Evolutionary conservation across 2,888 invertebrate genomes (phyloP).

Genomic region (Horisme vitalbata): DNA sequence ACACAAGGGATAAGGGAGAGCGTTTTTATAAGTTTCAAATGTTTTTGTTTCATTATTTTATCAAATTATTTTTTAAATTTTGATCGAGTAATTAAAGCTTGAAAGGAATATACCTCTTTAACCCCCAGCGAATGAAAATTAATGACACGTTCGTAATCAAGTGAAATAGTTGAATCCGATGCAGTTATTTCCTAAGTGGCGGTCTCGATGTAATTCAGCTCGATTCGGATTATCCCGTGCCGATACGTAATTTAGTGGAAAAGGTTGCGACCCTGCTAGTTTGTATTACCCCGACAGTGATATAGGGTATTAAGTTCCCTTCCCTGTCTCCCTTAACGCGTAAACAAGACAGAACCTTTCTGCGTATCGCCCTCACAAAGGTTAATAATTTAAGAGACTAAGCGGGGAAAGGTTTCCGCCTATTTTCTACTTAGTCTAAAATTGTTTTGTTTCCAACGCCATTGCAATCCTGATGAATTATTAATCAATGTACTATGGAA

Average conservation of each 20-base stretch:
- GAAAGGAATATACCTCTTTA: background rate
- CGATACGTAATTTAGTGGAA: constrained; percentile 82
- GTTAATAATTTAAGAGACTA: constrained; percentile 81
- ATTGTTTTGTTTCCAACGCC: constrained; percentile 66
- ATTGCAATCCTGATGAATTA: constrained; percentile 56
- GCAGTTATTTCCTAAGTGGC: constrained; percentile 60
- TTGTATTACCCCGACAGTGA: constrained; percentile 80
- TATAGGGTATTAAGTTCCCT: constrained; percentile 81
- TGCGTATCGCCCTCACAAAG: constrained; percentile 74
- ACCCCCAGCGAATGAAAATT: constrained; percentile 18
- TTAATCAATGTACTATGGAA: constrained; percentile 44
- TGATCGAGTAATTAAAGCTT: too few species aligned
- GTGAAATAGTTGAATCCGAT: constrained; percentile 44
- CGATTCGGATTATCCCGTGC: constrained; percentile 75
- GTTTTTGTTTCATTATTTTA: too few species aligned
- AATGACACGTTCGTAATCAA: constrained; percentile 27
- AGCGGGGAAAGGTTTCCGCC: constrained; percentile 64
- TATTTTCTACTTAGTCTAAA: constrained; percentile 71
- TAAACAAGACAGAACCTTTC: constrained; percentile 81
- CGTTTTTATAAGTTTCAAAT: too few species aligned
- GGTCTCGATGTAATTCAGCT: constrained; percentile 69
- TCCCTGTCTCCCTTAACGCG: constrained; percentile 77
- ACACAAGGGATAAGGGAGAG: too few species aligned
- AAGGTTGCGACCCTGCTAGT: constrained; percentile 80
- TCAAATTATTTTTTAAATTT: too few species aligned